Base-by-base conservation (phyloP, 23 tunicate genomes). In the Botrylloides violaceus region DNA sequence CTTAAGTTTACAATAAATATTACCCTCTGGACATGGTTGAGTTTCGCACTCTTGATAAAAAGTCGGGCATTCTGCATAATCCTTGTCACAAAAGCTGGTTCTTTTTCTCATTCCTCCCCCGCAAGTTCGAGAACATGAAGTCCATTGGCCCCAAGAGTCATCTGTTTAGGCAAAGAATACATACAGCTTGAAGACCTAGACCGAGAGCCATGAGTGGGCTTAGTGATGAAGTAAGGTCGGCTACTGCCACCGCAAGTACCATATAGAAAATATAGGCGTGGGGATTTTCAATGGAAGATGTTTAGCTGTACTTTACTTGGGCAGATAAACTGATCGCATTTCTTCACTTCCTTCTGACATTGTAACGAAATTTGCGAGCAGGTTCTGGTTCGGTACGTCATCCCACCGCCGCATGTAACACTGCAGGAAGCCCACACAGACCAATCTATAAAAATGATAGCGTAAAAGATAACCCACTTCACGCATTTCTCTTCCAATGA, bases 51-150 rank as follows among this genome's bases (percentile, higher is more conserved):
- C 74, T 43, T 43, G 58, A 26, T 68, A 68, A 28, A 37, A 43
- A 35, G 58, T 43, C 37, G 56, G 56, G 37, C 74, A 68, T 4
- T 35, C 37, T 37, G 74, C 26, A 15, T 37, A 63, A 27, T 23
- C 80, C 7, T 61, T 18, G 1, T 29, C 33, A n/a, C 80, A 76
- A 59, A 23, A 76, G 38, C 34, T 61, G 3, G 68, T 43, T 61
- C 50, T 34, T 31, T 9, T 60, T 47, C 49, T 61, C 34, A 48
- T 63, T 18, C 80, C 80, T 19, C 80, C 80, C 18, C 80, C 80
- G 61, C 80, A 76, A 22, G 74, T 32, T 26, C 37, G 36, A 21
- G 74, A 68, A 68, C 74, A 68, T 5, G 58, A 1, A 29, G 35
- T 63, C 70, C 70, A 63, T 63, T 12, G 23, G 20, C 70, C 70